Base-by-base conservation (phyloP, 1,140 invertebrate species). In the Lethocerus indicus region DNA sequence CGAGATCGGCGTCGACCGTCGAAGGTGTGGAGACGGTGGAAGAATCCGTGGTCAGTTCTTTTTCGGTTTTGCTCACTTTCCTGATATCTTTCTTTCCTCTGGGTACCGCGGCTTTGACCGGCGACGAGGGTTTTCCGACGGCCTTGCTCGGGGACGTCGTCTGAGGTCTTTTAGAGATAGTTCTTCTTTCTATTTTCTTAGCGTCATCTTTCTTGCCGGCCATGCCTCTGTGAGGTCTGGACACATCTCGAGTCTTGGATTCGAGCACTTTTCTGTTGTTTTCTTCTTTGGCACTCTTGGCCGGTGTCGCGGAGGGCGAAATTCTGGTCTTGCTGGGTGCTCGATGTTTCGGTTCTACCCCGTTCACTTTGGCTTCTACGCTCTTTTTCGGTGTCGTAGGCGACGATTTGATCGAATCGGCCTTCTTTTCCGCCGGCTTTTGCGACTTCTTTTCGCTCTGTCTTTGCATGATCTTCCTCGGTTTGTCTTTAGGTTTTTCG, bases 261-360 rank as follows among this genome's bases (percentile, higher is more conserved):
- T 87, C 83, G 9, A 85, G 67, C 3, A 87, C 84, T 66, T 83
- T 82, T 28, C 83, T 69, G 58, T 88, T 89, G 54, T 77, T 85
- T 12, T 83, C 86, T 62, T 88, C 85, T 68, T 88, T 89, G 6
- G 79, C 72, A 60, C 83, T 87, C 63, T 87, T 88, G 6, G 83
- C 81, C 6, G 84, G 80, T 26, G 83, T 81, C 50, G 74, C 51
- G 3, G 64, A 59, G 16, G 61, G 50, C 23, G 64, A 60, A 39
- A 56, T 50, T 51, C 47, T 55, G n/a, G 50, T 54, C 23, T 42
- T 72, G 51, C 69, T 69, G n/a, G n/a, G n/a, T 21, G 78, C 72
- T 69, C 74, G 18, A 59, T 16, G 58, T 65, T 66, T 61, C 60
- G 3, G 64, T 63, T 24, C 63, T 55, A 24, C 49, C 9, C 69